Evolutionary conservation across 2,113 vertebrate species (phyloP), one percentile per base, ranked within the genome.

Genomic region (Labeo rohita): DNA sequence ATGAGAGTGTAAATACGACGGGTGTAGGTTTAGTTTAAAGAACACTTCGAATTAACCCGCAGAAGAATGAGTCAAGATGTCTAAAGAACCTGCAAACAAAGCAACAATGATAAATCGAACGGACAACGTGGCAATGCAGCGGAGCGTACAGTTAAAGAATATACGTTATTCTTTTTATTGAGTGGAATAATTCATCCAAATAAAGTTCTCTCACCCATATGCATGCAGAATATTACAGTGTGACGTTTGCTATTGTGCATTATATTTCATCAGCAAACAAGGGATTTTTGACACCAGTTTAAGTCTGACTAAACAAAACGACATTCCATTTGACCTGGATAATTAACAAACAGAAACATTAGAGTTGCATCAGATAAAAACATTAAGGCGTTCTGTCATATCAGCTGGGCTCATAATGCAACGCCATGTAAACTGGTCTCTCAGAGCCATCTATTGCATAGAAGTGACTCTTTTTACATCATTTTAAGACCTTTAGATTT

Each of bases 1-100:
- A 93, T 18, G 59, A 82, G 59, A 79, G 85, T 81, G 78, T 73
- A 80, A 78, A 84, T 15, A 54, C 34, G 0, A 79, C 28, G 91
- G 90, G 88, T 91, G 89, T 83, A 89, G 87, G 10, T 84, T 36
- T 47, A 83, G 11, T 68, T 73, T 72, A 84, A 84, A 45, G 68
- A 56, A 43, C 43, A 45, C 36, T 7, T 2, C 66, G 81, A 56
- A 73, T 92, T 91, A 88, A 84, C 74, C 43, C 18, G 45, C 83
- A 43, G 52, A 68, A 81, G 80, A 90, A 73, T 78, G 12, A 82
- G 81, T 75, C 86, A 83, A 68, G 10, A 3, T 10, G 8, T 3
- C 13, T 78, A 8, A 85, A 86, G 80, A 84, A 10, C 87, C 72
- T 23, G 90, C 87, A 91, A 94, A 94, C 82, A 91, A 82, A 52